Percentiles rank a stretch among this genome's conserved stretches.
Conservation (phyloP, 2,888 invertebrate genomes). For the Aethes cnicana region DNA sequence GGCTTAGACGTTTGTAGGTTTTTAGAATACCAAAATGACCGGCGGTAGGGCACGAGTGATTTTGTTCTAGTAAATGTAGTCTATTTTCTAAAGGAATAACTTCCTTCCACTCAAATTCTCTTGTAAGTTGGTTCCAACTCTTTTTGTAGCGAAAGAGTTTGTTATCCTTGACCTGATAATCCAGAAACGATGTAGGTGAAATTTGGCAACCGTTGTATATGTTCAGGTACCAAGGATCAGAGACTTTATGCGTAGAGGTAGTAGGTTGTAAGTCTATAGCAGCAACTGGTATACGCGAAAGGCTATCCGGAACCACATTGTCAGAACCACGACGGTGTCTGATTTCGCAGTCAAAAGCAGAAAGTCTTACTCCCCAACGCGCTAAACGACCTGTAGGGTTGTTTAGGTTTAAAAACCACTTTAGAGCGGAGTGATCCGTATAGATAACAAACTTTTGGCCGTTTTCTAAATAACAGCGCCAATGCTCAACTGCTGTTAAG, state of each 20-base stretch:
- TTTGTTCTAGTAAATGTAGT: neutral
- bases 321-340: neutral
- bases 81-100: neutral
- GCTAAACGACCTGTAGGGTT: no score
- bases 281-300: neutral
- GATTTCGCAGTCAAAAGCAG: neutral
- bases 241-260: neutral
- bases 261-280: neutral
- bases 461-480: neutral
- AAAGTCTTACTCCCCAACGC: neutral
- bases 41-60: neutral
- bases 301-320: neutral
- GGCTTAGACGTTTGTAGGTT: constrained; percentile 21
- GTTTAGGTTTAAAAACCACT: neutral
- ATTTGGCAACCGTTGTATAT: constrained; percentile 10
- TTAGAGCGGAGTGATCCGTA: neutral
- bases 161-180: constrained; percentile 3
- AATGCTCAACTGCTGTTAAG: neutral
- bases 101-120: constrained; percentile 7
- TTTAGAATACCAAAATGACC: no score
- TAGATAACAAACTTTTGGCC: neutral
- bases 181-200: neutral
- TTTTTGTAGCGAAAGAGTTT: constrained; percentile 4
- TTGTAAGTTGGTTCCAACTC: neutral
- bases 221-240: constrained; percentile 16